These are phyloP conservation scores for Laterallus jamaicensis DNA, from an alignment of 2,113 vertebrate genomes.

Conservation along the genomic window DNA sequence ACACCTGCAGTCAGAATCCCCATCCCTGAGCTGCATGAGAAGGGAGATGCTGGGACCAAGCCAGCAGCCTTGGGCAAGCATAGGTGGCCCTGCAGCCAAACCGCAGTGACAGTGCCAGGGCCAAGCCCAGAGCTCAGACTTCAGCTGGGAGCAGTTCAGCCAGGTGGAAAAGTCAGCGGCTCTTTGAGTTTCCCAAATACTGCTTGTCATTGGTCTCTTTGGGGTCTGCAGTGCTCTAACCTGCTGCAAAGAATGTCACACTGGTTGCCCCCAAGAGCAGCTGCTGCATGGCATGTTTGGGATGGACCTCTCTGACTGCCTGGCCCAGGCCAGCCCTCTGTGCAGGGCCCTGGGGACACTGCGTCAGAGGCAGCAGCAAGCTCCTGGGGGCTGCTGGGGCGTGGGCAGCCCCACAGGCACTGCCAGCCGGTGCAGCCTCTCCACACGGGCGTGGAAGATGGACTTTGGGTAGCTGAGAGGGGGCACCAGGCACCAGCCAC, in stretches of 20 bases:
- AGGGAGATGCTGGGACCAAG: background rate
- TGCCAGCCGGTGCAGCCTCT: background rate
- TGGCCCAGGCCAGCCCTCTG: accelerated
- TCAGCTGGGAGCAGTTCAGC: background rate
- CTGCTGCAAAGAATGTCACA: background rate
- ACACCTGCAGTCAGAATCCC: background rate
- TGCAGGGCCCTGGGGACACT: accelerated
- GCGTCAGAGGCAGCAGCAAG: background rate
- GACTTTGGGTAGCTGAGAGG: background rate
- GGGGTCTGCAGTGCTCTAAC: background rate
- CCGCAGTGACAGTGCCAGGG: background rate
- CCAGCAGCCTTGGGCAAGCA: background rate
- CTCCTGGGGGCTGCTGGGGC: background rate
- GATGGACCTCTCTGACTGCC: background rate
- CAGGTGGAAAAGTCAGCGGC: background rate
- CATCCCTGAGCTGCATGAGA: background rate
- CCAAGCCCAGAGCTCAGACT: background rate
- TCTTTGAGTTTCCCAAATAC: background rate
- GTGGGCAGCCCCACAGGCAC: accelerated
- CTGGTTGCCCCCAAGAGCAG: background rate
- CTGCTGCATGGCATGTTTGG: background rate
- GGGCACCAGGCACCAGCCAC: accelerated
- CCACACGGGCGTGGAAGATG: accelerated
- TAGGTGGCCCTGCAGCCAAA: background rate
- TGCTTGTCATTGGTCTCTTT: background rate